Conservation (phyloP, 2,888 invertebrate genomes). For the Thymelicus acteon region DNA sequence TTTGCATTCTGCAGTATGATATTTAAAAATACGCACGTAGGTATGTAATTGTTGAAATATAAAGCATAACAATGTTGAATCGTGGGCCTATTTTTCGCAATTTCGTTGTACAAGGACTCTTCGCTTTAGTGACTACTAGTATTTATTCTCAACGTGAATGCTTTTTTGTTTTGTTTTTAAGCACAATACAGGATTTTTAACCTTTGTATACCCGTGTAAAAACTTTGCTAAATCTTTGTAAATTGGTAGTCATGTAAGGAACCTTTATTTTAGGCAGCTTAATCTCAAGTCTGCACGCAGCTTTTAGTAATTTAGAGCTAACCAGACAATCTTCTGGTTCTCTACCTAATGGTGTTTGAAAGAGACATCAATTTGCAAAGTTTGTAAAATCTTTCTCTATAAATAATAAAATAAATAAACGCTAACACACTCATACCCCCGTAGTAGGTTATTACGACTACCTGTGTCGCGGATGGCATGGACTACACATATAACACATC, state of each 20-base stretch:
- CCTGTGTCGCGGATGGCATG: no score
- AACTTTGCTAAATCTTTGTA: not conserved
- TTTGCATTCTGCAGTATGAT: no score
- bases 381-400: no score
- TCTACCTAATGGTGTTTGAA: no score
- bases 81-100: slow-evolving; percentile 29
- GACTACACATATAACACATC: no score
- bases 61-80: slow-evolving; percentile 20
- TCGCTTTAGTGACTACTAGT: not conserved
- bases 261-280: not conserved
- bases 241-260: not conserved
- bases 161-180: slow-evolving; percentile 16
- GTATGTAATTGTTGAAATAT: slow-evolving; percentile 11
- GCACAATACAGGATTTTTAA: not conserved
- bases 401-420: no score
- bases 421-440: no score
- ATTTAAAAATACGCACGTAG: no score
- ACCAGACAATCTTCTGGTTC: no score
- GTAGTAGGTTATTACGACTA: no score
- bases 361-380: no score
- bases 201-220: not conserved
- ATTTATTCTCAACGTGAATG: slow-evolving; percentile 3
- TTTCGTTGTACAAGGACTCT: slow-evolving; percentile 26
- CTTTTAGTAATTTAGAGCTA: no score
- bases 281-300: not conserved